phyloP scores from a whole-genome alignment of 2,113 vertebrate species.

The Patagioenas fasciata region DNA sequence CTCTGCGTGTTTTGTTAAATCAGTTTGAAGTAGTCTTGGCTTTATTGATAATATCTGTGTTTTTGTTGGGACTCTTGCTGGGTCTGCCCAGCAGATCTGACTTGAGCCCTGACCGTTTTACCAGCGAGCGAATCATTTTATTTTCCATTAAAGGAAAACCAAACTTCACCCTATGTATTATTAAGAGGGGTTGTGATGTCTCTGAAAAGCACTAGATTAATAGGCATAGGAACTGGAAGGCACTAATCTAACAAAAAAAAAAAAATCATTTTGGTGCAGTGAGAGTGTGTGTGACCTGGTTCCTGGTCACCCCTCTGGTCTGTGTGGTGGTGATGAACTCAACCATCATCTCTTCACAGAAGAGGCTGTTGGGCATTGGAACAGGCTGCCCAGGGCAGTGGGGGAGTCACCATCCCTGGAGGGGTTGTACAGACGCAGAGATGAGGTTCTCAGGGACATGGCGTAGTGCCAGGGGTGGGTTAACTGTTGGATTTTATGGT shows the following conservation, averaged over 20 bases:
- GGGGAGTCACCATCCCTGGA: too few relatives aligned
- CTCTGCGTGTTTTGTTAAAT: neutral
- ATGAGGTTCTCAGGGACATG: too few relatives aligned
- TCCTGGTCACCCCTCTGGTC: neutral
- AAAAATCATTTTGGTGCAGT: neutral
- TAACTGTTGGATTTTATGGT: too few relatives aligned
- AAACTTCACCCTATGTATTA: neutral
- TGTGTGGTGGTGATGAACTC: neutral
- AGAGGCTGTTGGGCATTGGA: too few relatives aligned
- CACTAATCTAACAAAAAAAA: neutral
- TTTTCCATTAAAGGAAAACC: neutral
- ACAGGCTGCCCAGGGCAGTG: too few relatives aligned
- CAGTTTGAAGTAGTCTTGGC: neutral
- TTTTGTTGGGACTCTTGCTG: neutral
- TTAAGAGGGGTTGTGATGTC: neutral
- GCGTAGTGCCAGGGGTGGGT: too few relatives aligned
- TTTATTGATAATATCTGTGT: accelerated
- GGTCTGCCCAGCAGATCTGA: neutral
- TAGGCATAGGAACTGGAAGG: neutral
- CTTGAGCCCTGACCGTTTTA: neutral
- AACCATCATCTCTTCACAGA: too few relatives aligned
- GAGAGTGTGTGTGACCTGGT: neutral
- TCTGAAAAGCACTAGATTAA: neutral
- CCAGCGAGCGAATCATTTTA: neutral
- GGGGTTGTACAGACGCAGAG: too few relatives aligned